Base-by-base conservation (phyloP, 1,140 invertebrate genomes). In the Bombus confusus region DNA sequence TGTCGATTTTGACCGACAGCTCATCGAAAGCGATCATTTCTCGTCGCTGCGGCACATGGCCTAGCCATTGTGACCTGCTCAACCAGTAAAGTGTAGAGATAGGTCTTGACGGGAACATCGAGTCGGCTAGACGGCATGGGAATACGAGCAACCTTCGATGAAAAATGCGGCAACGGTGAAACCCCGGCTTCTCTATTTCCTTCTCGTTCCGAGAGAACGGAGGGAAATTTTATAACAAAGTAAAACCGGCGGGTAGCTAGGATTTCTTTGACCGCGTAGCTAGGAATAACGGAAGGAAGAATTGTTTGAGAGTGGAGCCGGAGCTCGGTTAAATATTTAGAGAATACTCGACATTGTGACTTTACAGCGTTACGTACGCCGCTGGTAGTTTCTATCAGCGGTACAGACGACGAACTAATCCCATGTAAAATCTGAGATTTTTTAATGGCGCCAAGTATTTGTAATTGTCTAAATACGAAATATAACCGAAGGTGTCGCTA, bases 11-110 rank as follows among this genome's bases (percentile, higher is more conserved):
- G 41, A 39, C 71, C 71, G 47, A 83, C 80, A 52, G 37, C 71
- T 79, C 75, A 66, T 62, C 52, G 78, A 87, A 83, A 77, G 52
- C 34, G 62, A 88, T 83, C 80, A 57, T 73, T 72, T 75, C 73
- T 43, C 72, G 73, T 59, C 62, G 3, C 57, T 86, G 68, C 68
- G 43, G 77, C 68, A 22, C 12, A 39, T n/a, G n/a, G 68, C n/a
- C 37, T 39, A 52, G 13, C 34, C 39, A 86, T 86, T 82, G 83
- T 66, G 52, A 57, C n/a, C 37, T 74, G 87, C 41, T 88, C 83
- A 71, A 86, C 64, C 87, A 79, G 74, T 83, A 88, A 89, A 89
- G 43, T 52, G 39, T 71, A 62, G 28, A 88, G 87, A 86, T 77
- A 79, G 84, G 64, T 86, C 71, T 34, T 86, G 83, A 77, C 62